Conservation (phyloP, 2,113 vertebrate genomes). For the Pagrus major region DNA sequence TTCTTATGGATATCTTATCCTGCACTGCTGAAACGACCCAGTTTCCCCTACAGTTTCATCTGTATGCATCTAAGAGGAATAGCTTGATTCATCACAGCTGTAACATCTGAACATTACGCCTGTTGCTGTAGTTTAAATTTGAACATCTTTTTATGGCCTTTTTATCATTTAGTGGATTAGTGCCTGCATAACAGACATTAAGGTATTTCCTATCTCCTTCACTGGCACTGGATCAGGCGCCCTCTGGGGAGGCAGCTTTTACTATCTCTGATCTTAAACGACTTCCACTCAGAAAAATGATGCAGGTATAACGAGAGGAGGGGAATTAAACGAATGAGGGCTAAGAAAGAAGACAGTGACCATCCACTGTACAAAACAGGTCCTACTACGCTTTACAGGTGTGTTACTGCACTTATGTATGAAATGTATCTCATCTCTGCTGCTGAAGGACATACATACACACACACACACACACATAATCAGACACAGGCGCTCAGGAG, state of each 20-base stretch:
- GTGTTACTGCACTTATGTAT: not conserved
- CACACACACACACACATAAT: not conserved
- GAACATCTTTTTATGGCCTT: conserved; percentile 1
- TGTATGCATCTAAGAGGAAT: not conserved
- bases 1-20: not conserved
- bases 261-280: not conserved
- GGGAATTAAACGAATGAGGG: not conserved
- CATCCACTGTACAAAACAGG: not conserved
- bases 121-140: not conserved
- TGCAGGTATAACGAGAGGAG: not conserved
- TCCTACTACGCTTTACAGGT: not conserved
- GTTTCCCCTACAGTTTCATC: conserved; percentile 1
- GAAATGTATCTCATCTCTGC: not conserved
- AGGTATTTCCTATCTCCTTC: conserved; percentile 3
- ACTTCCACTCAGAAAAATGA: not conserved
- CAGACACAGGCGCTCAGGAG: conserved; percentile 1
- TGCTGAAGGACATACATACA: conserved; percentile 25
- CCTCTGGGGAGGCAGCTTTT: conserved; percentile 7
- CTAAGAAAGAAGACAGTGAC: not conserved
- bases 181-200: conserved; percentile 22
- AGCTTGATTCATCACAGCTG: not conserved
- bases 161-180: conserved; percentile 19
- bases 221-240: conserved; percentile 6
- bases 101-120: not conserved
- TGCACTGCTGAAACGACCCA: conserved; percentile 4